Conservation (phyloP, 2,113 vertebrate species). For the Talpa occidentalis region DNA sequence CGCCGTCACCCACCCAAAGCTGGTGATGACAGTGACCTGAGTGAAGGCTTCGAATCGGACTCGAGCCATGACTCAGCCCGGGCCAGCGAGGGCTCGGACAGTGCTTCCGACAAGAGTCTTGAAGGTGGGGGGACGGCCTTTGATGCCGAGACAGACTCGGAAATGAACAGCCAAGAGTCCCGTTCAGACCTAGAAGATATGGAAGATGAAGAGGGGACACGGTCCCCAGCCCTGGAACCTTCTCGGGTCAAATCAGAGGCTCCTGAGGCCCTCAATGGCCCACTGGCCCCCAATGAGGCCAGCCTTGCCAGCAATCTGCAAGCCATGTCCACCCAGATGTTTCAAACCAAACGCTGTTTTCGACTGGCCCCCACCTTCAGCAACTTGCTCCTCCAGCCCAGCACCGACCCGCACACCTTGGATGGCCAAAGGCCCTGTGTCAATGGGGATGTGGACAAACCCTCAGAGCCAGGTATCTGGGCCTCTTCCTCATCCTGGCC, state of each 20-base stretch:
- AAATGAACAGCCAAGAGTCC: conserved; percentile 99
- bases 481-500: background rate
- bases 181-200: conserved; percentile 98
- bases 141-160: conserved; percentile 96
- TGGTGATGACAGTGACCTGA: conserved; percentile 96
- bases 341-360: conserved; percentile 97
- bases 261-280: conserved; percentile 82
- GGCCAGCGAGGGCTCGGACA: conserved; percentile 93
- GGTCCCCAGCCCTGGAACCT: conserved; percentile 49
- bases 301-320: conserved; percentile 98
- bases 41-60: conserved; percentile 95
- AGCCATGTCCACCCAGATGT: conserved; percentile 98
- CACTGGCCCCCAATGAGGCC: conserved; percentile 86
- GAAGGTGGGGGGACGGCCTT: conserved; percentile 95
- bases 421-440: conserved; percentile 80
- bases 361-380: conserved; percentile 97
- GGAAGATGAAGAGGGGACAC: conserved; percentile 88
- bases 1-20: conserved; percentile 91
- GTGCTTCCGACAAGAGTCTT: conserved; percentile 90
- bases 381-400: conserved; percentile 92
- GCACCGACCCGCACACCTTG: conserved; percentile 35
- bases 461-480: conserved; percentile 89
- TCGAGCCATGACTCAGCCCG: conserved; percentile 87
- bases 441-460: conserved; percentile 88
- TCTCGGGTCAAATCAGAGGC: conserved; percentile 75